Percentiles rank a stretch among this genome's conserved stretches.
These are phyloP conservation scores for Tangara arthus DNA, from an alignment of 2,797 vertebrate genomes.

Conservation along the genomic window DNA sequence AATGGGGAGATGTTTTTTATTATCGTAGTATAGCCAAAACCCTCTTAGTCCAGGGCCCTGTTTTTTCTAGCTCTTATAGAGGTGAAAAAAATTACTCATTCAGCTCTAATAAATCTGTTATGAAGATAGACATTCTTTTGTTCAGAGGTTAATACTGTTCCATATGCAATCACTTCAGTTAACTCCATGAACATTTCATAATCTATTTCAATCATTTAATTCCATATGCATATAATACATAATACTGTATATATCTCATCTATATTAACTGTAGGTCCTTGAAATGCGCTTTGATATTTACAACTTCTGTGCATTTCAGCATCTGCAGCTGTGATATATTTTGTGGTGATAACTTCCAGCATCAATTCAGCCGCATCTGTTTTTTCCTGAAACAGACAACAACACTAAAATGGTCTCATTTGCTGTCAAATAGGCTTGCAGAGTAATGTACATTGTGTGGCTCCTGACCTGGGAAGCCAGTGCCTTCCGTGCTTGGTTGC, in stretches of 20 bases:
- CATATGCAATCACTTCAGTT: background rate
- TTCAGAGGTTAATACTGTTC: background rate
- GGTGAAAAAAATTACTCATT: background rate
- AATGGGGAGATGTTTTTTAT: background rate
- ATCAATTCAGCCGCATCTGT: slow-evolving; percentile 1
- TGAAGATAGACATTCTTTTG: background rate
- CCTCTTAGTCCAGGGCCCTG: background rate
- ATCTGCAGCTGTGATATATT: background rate
- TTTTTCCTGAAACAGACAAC: slow-evolving; percentile 10
- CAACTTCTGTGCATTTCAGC: slow-evolving; percentile 24
- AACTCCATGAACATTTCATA: background rate
- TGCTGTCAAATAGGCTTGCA: background rate
- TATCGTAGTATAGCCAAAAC: background rate
- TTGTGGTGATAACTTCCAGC: slow-evolving; percentile 33
- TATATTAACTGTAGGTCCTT: slow-evolving; percentile 4
- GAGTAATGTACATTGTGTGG: background rate
- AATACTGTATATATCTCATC: background rate
- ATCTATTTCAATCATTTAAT: background rate
- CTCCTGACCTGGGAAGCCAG: background rate
- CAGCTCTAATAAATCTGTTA: background rate
- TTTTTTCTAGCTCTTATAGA: background rate
- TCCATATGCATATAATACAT: background rate
- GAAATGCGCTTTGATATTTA: slow-evolving; percentile 5
- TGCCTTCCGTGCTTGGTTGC: background rate
- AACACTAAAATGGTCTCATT: slow-evolving; percentile 18